phyloP scores from a whole-genome alignment of 2,113 vertebrate genomes.

The Labeo catla region DNA sequence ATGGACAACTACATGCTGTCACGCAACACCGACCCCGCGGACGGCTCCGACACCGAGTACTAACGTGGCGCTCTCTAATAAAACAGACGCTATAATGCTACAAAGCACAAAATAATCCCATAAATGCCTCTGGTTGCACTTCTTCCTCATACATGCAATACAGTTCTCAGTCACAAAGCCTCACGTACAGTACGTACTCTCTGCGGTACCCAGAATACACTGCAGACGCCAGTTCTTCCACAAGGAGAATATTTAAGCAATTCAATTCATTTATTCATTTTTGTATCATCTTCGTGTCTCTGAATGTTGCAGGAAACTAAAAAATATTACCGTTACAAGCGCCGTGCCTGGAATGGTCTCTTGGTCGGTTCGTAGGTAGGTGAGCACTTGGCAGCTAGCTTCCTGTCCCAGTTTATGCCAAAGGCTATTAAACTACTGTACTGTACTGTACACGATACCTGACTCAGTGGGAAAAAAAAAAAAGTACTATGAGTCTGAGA shows the following conservation, averaged over 20 bases:
- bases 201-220: slow-evolving; percentile 15
- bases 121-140: not conserved
- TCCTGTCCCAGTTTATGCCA: slow-evolving; percentile 37
- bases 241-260: slow-evolving; percentile 16
- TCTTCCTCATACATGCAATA: slow-evolving; percentile 54
- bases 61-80: slow-evolving; percentile 55
- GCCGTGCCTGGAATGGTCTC: slow-evolving; percentile 33
- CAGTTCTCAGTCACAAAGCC: not conserved
- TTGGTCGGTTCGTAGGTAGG: not conserved
- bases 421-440: slow-evolving; percentile 38
- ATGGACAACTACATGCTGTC: slow-evolving; percentile 87
- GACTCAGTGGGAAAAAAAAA: not conserved
- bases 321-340: slow-evolving; percentile 5
- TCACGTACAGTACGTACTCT: not conserved
- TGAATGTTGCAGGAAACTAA: slow-evolving; percentile 39
- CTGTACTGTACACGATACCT: not conserved
- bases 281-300: slow-evolving; percentile 33
- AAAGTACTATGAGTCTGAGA: not conserved
- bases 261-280: slow-evolving; percentile 1
- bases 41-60: slow-evolving; percentile 78
- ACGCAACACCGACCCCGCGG: slow-evolving; percentile 78
- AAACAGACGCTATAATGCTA: not conserved
- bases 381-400: slow-evolving; percentile 39
- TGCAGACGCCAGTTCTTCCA: not conserved
- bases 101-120: slow-evolving; percentile 17